These are phyloP conservation scores for Digitonthophagus gazella DNA, from an alignment of 2,888 invertebrate genomes.

Conservation along the genomic window DNA sequence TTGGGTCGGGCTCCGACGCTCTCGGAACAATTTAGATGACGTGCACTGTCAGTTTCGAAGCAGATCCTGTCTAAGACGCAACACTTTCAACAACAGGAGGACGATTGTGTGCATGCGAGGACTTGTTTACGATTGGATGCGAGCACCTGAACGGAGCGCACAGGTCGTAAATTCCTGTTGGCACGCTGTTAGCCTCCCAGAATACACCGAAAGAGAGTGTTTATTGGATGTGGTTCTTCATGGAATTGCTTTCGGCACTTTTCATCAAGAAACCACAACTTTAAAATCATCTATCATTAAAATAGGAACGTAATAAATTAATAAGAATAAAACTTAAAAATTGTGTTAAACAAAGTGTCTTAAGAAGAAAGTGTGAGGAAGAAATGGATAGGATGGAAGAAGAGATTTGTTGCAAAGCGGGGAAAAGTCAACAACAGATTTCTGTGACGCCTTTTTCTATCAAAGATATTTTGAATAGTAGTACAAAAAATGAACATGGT, in stretches of 20 bases:
- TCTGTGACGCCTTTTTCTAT: conserved; percentile 68
- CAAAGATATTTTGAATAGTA: conserved; percentile 65
- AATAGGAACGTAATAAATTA: too few species aligned
- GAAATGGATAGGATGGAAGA: conserved; percentile 27
- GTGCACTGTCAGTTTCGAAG: conserved; percentile 42
- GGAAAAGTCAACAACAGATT: conserved; percentile 30
- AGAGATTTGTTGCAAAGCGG: conserved; percentile 25
- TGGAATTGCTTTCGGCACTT: neutral
- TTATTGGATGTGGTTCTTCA: neutral
- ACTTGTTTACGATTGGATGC: neutral
- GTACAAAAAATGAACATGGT: conserved; percentile 44
- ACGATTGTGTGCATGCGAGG: neutral
- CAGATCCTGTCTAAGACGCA: conserved; percentile 38
- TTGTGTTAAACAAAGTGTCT: neutral
- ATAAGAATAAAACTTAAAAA: too few species aligned
- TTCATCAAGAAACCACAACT: neutral
- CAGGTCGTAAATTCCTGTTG: neutral
- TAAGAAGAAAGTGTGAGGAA: neutral
- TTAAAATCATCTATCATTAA: neutral
- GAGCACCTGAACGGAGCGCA: neutral
- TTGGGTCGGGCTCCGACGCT: conserved; percentile 32
- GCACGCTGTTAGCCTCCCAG: neutral
- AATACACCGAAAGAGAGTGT: neutral
- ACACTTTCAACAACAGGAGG: conserved; percentile 1
- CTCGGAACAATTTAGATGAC: conserved; percentile 46